Evolutionary conservation across 2,888 invertebrate species (phyloP), one percentile per base, ranked within the genome.

Genomic region (Mycogona germanica): DNA sequence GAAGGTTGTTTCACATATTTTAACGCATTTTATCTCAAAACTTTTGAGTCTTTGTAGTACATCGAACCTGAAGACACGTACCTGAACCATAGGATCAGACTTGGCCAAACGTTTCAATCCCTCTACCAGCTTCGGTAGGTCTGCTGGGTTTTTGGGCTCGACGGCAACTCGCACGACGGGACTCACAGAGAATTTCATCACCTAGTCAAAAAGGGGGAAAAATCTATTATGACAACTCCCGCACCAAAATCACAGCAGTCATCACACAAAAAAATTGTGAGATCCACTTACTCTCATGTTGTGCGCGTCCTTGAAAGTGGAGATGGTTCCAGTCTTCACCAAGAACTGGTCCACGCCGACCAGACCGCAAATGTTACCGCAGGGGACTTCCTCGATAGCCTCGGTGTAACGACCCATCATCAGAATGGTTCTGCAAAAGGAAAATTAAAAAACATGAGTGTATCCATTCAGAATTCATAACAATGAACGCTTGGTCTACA

Each of bases 321-420:
- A 86, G 71, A 99, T 97, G 65, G 98, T 99, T 67, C 98, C 98
- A 61, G 97, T 98, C 75, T 99, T 99, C 56, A 99, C 87, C 68
- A 99, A 79, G 77, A 89, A 99, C 76, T 99, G 97, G 78, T 99
- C 98, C 49, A 99, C 97, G 68, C 98, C 98, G 63, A 99, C 98
- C 67, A 99, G 79, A 78, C 98, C 98, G 71, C 97, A 98, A 74
- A 99, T 99, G 80, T 99, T 99, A 66, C 83, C 96, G 62, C 84
- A 92, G 57, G 98, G 98, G 60, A 98, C 97, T 76, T 99, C 96
- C 73, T 98, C 97, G 67, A 99, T 98, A 60, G 98, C 93, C 75
- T 99, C 98, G 57, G 89, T 89, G 68, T 96, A 96, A 75, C 98
- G 88, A 61, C 98, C 98, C 98, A 99, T 99, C 98, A 99, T 99